Evolutionary conservation across 2,797 vertebrate species (phyloP).

Genomic region (Thripadectes ignobilis): DNA sequence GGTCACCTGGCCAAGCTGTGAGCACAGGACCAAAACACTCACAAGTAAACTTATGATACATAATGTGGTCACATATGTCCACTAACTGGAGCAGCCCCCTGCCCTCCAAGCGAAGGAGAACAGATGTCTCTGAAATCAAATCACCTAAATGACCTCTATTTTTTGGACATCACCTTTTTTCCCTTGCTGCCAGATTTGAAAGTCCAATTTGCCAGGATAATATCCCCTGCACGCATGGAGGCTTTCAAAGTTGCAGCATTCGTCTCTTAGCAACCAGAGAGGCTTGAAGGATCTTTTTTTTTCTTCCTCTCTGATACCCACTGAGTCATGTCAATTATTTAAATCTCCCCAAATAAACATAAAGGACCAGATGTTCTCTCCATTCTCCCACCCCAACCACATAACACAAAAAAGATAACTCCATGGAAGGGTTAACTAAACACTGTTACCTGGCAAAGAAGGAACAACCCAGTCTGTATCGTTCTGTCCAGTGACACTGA

Average conservation of each 20-base stretch:
- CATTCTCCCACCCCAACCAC: not conserved
- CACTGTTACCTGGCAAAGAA: not conserved
- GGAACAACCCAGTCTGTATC: not conserved
- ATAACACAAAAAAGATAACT: not conserved
- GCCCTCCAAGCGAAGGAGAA: not conserved
- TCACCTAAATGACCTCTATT: slow-evolving; percentile 41
- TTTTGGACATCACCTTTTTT: slow-evolving; percentile 63
- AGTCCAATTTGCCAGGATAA: slow-evolving; percentile 74
- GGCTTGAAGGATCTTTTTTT: slow-evolving; percentile 23
- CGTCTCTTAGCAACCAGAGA: slow-evolving; percentile 72
- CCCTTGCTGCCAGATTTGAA: slow-evolving; percentile 72
- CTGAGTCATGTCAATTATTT: slow-evolving; percentile 7
- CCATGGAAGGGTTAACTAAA: not conserved
- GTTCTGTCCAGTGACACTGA: not conserved
- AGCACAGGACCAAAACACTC: not conserved
- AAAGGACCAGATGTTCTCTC: not conserved
- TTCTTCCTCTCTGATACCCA: not conserved
- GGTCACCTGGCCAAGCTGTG: slow-evolving; percentile 39
- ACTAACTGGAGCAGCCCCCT: not conserved
- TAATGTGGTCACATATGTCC: not conserved
- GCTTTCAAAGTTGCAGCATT: slow-evolving; percentile 72
- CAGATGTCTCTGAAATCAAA: slow-evolving; percentile 32
- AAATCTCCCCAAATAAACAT: not conserved
- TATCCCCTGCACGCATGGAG: slow-evolving; percentile 59
- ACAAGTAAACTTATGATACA: not conserved